Evolutionary conservation across 2,888 invertebrate species (phyloP).

Genomic region (Lapara coniferarum): DNA sequence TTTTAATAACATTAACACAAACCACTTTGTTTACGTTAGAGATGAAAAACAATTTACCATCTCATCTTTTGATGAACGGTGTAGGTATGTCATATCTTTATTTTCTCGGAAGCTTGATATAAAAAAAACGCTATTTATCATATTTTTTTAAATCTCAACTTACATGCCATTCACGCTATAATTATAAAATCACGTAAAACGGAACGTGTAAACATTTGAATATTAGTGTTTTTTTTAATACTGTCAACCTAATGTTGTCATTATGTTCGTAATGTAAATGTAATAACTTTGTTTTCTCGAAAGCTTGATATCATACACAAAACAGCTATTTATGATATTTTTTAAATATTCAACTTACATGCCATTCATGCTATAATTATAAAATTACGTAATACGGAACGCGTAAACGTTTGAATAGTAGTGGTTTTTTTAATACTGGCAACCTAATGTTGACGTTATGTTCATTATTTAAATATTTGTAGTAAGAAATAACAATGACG

Average conservation of each 20-base stretch:
- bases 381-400: background rate
- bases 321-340: too few species aligned
- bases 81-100: too few species aligned
- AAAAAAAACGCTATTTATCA: too few species aligned
- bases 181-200: background rate
- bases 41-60: too few species aligned
- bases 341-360: too few species aligned
- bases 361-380: background rate
- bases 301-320: too few species aligned
- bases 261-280: slow-evolving; percentile 7
- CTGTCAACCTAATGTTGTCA: slow-evolving; percentile 12
- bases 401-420: background rate
- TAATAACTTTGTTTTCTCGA: too few species aligned
- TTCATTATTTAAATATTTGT: slow-evolving; percentile 4
- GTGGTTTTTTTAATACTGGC: background rate
- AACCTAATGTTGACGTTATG: slow-evolving; percentile 1
- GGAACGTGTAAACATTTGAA: background rate
- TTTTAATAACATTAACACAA: too few species aligned
- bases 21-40: too few species aligned
- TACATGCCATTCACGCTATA: background rate
- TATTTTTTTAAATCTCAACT: too few species aligned
- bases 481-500: slow-evolving; percentile 7
- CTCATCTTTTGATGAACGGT: too few species aligned
- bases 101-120: too few species aligned
- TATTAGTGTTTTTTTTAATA: background rate